These are phyloP conservation scores for Dendrocopos noguchii DNA, from an alignment of 2,113 vertebrate species.

Conservation along the genomic window DNA sequence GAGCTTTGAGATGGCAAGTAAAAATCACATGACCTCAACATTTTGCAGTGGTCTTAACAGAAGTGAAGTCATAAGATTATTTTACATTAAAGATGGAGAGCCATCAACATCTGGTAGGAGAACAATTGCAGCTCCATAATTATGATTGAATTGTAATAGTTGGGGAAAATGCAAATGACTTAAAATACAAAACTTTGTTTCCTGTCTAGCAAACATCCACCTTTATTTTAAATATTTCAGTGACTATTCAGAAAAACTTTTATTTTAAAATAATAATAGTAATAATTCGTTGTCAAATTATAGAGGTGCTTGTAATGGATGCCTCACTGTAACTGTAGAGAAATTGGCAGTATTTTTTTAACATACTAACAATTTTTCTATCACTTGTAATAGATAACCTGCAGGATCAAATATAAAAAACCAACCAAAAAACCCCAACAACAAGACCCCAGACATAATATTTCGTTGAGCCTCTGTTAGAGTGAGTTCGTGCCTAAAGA, in stretches of 20 bases:
- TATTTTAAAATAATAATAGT: not conserved
- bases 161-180: not conserved
- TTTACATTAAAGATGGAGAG: not conserved
- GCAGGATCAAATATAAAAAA: not conserved
- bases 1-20: not conserved
- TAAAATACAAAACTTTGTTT: not conserved
- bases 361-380: not conserved
- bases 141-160: not conserved
- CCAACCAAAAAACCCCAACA: too few species aligned
- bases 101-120: not conserved
- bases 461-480: not conserved
- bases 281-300: not conserved
- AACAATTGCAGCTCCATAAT: not conserved
- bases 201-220: not conserved
- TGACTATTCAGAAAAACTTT: not conserved
- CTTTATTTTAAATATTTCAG: constrained; percentile 1
- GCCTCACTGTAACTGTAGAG: not conserved
- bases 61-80: not conserved
- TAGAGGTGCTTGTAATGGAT: not conserved
- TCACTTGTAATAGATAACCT: not conserved
- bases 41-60: not conserved
- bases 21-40: not conserved
- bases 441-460: not conserved
- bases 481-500: not conserved
- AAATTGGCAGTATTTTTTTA: not conserved